These are phyloP conservation scores for Sesamia nonagrioides DNA, from an alignment of 1,140 invertebrate species.

Conservation along the genomic window DNA sequence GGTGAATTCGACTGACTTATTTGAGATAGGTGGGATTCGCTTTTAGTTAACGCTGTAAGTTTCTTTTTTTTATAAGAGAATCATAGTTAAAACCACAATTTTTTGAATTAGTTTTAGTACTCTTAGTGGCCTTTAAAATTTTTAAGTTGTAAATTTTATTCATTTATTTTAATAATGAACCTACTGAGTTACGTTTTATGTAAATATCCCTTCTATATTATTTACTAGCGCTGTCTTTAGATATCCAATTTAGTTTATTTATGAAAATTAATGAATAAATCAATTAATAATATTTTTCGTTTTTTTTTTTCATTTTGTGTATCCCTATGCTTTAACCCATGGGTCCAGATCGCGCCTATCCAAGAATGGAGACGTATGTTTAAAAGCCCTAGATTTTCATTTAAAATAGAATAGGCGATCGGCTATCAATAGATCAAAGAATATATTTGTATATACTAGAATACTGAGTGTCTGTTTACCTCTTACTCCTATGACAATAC, in stretches of 20 bases:
- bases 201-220: conserved; percentile 81
- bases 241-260: conserved; percentile 83
- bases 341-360: conserved; percentile 71
- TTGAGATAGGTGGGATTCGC: conserved; percentile 60
- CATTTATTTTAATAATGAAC: conserved; percentile 64
- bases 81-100: conserved; percentile 56
- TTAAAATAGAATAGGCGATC: conserved; percentile 22
- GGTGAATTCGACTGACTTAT: conserved; percentile 70
- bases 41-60: conserved; percentile 56
- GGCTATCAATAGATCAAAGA: conserved; percentile 33
- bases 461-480: conserved; percentile 63
- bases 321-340: conserved; percentile 56
- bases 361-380: conserved; percentile 48
- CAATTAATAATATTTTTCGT: conserved; percentile 72
- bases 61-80: conserved; percentile 61
- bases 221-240: conserved; percentile 80
- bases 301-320: conserved; percentile 67
- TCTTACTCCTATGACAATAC: conserved; percentile 79
- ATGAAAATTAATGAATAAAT: conserved; percentile 80
- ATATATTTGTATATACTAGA: conserved; percentile 49
- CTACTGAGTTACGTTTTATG: conserved; percentile 75
- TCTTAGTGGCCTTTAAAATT: conserved; percentile 64
- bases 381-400: conserved; percentile 46
- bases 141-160: conserved; percentile 85
- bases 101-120: conserved; percentile 62